Base-by-base conservation (phyloP, 2,113 vertebrate species). In the Galbula dea region DNA sequence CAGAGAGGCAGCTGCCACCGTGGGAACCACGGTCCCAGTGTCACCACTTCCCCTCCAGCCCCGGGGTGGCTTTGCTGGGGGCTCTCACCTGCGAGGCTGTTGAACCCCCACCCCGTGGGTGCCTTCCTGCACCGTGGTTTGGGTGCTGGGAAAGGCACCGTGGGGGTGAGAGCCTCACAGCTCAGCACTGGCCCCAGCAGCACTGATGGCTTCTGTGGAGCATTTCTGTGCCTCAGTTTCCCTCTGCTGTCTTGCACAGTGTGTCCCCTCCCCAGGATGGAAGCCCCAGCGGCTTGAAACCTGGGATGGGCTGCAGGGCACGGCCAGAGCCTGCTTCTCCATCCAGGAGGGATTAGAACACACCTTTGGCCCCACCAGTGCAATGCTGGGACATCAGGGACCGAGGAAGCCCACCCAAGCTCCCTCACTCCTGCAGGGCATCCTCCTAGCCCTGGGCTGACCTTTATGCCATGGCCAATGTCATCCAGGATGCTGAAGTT, bases 381-480 rank as follows among this genome's bases (percentile, higher is more conserved):
- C 9, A 18, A 9, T 1, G 0, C 54, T 18, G 59, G 26, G 32
- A 13, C 41, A 9, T 1, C 0, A 2, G 45, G 39, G 37, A 11
- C 34, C 0, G 1, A 5, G 2, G 20, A 17, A 2, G 1, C n/a
- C 51, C 59, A 12, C 3, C 52, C 34, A 0, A 48, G 10, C 24
- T 37, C 86, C 21, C 55, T 1, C 34, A 6, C 6, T 29, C 58
- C 61, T 8, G 21, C 0, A 45, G 72, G 41, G 16, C 52, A 6
- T 7, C 21, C 11, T 7, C 21, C 26, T 2, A 6, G 39, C 24
- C 55, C 67, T 2, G 6, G 6, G 29, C 94, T 92, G 91, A 99
- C 98, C 98, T 98, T 97, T 67, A 99, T 92, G 36, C 98, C 97
- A 8, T 99, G 99, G 48, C 99, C 99, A 1, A 98, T 15, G 54